phyloP scores from a whole-genome alignment of 2,888 invertebrate species.

The Pherbina coryleti region DNA sequence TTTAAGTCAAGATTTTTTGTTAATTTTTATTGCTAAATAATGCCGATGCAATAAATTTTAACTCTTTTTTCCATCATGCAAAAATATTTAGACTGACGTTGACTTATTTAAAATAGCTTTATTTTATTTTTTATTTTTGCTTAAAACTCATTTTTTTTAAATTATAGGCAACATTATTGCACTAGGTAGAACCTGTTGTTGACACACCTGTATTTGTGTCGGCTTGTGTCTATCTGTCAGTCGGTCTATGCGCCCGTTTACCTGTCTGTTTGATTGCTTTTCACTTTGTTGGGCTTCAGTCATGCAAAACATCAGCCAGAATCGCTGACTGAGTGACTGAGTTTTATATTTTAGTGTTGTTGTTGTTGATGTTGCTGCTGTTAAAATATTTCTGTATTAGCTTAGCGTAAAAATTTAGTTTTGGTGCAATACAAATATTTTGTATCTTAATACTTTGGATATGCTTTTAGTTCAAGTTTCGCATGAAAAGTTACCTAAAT shows the following conservation, averaged over 20 bases:
- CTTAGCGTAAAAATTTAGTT: no score
- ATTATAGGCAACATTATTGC: not conserved
- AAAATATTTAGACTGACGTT: no score
- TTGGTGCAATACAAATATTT: no score
- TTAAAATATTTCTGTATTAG: no score
- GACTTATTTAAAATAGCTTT: not conserved
- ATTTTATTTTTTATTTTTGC: not conserved
- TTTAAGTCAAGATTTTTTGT: not conserved
- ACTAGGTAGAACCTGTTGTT: slow-evolving; percentile 2
- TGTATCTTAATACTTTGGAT: no score
- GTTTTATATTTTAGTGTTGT: not conserved
- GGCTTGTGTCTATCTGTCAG: not conserved
- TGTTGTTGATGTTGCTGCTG: no score
- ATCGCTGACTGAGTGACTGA: slow-evolving; percentile 3
- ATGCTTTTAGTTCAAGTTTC: no score
- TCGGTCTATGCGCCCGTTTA: not conserved
- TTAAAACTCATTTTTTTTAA: not conserved
- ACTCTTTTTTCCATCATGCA: not conserved
- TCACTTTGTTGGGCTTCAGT: slow-evolving; percentile 6
- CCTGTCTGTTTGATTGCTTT: slow-evolving; percentile 1
- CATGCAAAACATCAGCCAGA: slow-evolving; percentile 13
- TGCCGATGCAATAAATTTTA: not conserved
- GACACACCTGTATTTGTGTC: slow-evolving; percentile 12
- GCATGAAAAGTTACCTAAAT: no score
- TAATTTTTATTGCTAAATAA: not conserved